Evolutionary conservation across 53 echinoderm and acorn worm genomes (phyloP), one percentile per base, ranked within the genome.

Genomic region (Henricia sp.): DNA sequence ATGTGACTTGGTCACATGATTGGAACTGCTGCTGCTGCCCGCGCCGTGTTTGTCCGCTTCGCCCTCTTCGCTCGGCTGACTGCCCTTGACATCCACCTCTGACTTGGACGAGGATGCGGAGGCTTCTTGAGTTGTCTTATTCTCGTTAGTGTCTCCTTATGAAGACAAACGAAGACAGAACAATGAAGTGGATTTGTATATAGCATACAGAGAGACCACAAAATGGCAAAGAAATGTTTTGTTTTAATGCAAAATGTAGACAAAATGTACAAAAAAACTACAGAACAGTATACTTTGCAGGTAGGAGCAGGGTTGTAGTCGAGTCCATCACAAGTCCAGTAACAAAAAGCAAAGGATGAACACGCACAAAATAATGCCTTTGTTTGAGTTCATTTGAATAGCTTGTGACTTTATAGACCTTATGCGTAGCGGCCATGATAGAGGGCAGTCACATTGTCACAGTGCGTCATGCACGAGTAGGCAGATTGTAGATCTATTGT

Each of bases 1-100:
- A n/a, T n/a, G n/a, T n/a, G 95, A 95, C 87, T 95, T 99, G 77
- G 90, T 82, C 8, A 87, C 62, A 42, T 95, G 99, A 48, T 74
- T 93, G 57, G 78, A 80, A 35, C 72, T 67, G 60, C 87, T 42
- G 68, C n/a, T n/a, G n/a, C n/a, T n/a, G 71, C 72, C 38, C 80
- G 84, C 38, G 32, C 41, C 35, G 17, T 87, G 88, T 42, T 54
- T 34, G 37, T 74, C 88, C 17, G 65, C 23, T 25, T 93, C 94
- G 0, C 48, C 75, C 38, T 91, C 82, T 20, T 60, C 82, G n/a
- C n/a, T n/a, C n/a, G n/a, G n/a, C 53, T 58, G 80, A 19, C 74
- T 73, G 9, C 87, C 92, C 26, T 44, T 83, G 1, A 74, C 83
- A 8, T 84, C 87, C 37, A 74, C 76, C 51, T 94, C 96, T 1